phyloP scores from a whole-genome alignment of 2,888 invertebrate species.

The Tetropium fuscum region DNA sequence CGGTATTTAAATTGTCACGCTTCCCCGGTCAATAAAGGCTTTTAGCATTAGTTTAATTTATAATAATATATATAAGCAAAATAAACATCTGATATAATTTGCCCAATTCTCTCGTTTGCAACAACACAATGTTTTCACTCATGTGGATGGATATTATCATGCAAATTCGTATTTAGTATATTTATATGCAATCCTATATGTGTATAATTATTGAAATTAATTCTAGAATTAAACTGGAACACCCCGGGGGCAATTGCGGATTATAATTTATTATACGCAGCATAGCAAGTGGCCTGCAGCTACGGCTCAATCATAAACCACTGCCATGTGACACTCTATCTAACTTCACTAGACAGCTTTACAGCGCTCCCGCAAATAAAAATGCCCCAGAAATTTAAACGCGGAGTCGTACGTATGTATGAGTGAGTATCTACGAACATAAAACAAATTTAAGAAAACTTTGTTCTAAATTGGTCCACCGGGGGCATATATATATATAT shows the following conservation, averaged over 20 bases:
- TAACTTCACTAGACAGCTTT: slow-evolving; percentile 47
- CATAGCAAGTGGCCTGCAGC: slow-evolving; percentile 16
- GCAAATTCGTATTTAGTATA: slow-evolving; percentile 5
- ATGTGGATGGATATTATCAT: slow-evolving; percentile 5
- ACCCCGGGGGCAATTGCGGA: slow-evolving; percentile 1
- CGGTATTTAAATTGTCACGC: too few species aligned
- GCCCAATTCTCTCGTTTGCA: too few species aligned
- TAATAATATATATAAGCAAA: too few species aligned
- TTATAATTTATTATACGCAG: slow-evolving; percentile 14
- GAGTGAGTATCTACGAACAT: slow-evolving; percentile 39
- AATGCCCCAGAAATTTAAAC: slow-evolving; percentile 20
- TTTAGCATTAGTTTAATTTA: too few species aligned
- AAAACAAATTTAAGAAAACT: slow-evolving; percentile 48
- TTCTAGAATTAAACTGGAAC: slow-evolving; percentile 7
- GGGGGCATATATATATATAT: slow-evolving; percentile 33
- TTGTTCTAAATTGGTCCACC: slow-evolving; percentile 41
- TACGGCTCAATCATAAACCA: slow-evolving; percentile 42
- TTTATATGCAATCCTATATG: slow-evolving; percentile 12
- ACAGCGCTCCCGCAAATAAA: slow-evolving; percentile 43
- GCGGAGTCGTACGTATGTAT: slow-evolving; percentile 41
- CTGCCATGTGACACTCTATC: slow-evolving; percentile 44
- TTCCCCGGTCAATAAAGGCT: too few species aligned
- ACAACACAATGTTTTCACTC: too few species aligned
- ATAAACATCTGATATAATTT: too few species aligned
- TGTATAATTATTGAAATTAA: slow-evolving; percentile 25